These are phyloP conservation scores for Ammodramus savannarum DNA, from an alignment of 2,113 vertebrate species.

Conservation along the genomic window DNA sequence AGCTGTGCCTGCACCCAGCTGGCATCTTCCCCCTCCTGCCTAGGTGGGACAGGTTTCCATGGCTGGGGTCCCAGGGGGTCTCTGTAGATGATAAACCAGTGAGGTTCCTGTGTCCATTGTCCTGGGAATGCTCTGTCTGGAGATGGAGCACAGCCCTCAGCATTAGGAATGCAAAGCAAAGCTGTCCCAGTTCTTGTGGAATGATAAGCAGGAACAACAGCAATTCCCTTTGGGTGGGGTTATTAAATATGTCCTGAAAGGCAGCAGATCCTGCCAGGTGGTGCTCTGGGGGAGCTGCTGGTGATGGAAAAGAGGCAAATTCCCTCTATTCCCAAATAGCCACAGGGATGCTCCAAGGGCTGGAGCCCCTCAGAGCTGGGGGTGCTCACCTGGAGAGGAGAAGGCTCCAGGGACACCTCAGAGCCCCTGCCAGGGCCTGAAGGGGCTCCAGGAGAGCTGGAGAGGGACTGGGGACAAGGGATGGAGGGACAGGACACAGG, in stretches of 20 bases:
- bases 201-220: not conserved
- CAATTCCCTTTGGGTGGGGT: not conserved
- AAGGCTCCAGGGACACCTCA: not conserved
- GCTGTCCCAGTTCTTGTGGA: not conserved
- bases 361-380: not conserved
- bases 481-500: not conserved
- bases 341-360: not conserved
- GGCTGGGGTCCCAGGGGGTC: not conserved
- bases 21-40: not conserved
- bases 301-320: not conserved
- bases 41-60: rapidly evolving
- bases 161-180: not conserved
- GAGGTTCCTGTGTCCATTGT: not conserved
- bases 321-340: not conserved
- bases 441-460: not conserved
- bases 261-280: not conserved
- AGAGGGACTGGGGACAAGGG: not conserved
- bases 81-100: rapidly evolving
- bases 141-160: not conserved
- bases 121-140: not conserved
- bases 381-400: not conserved
- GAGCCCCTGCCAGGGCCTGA: not conserved
- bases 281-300: not conserved
- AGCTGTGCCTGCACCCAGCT: not conserved
- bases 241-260: not conserved